Evolutionary conservation across 2,113 vertebrate genomes (phyloP), one percentile per base, ranked within the genome.

Genomic region (Ranitomeya variabilis): DNA sequence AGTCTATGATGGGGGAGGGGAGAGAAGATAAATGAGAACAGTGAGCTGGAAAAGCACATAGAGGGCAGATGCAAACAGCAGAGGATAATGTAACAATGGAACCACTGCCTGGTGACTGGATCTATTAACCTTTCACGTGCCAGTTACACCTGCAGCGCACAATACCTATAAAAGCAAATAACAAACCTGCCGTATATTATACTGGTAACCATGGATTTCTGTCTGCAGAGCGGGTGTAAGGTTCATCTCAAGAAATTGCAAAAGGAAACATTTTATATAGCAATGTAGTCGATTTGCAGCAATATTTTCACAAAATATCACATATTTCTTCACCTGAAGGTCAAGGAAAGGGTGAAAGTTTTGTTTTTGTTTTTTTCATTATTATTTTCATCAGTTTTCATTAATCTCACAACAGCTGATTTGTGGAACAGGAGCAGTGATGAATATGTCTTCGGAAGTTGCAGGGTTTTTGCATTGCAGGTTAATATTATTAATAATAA

Each of bases 31-130:
- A 67, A 83, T 83, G 37, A 83, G 64, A 69, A 84, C 64, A 84
- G 82, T 71, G 82, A 84, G 67, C 82, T 71, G 64, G 66, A 71
- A 54, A 84, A 84, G 64, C 82, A 84, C 66, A 84, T 84, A 84
- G 82, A 84, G 82, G 82, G 82, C 82, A 84, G 82, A 84, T 84
- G 82, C 82, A 84, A 84, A 84, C 64, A 69, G 51, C 51, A 84
- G 82, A 84, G 64, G 21, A 71, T 26, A 84, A 84, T 71, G 64
- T 71, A 84, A 84, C 66, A 84, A 67, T 71, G 45, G 82, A 15
- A 55, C 54, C 64, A 69, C 45, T 2, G 62, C 62, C 66, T 67
- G 62, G 26, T 52, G 64, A n/a, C 37, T 84, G 82, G 31, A 71
- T 71, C 18, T 23, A 23, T 84, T 84, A 84, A 84, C 64, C 64